Percentiles rank a stretch among this genome's conserved stretches.
phyloP scores from a whole-genome alignment of 2,113 vertebrate genomes.

The Eulacestoma nigropectus region DNA sequence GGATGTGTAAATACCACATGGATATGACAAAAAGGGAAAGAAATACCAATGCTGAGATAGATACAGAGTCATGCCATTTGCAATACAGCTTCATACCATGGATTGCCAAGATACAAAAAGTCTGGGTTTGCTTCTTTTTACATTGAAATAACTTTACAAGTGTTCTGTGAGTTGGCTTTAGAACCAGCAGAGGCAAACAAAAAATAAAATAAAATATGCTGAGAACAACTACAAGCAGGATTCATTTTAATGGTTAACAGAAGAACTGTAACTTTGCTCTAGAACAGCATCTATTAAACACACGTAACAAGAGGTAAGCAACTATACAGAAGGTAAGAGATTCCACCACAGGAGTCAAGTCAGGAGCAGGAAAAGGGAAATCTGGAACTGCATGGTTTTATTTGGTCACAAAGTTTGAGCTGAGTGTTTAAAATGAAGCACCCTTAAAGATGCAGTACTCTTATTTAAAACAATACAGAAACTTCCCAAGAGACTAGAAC shows the following conservation, averaged over 20 bases:
- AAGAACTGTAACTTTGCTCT: conserved; percentile 34
- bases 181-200: background rate
- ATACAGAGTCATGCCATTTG: conserved; percentile 39
- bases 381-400: conserved; percentile 24
- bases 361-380: background rate
- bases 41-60: conserved; percentile 41
- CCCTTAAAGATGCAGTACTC: conserved; percentile 46
- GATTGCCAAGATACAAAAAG: conserved; percentile 51
- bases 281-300: conserved; percentile 30
- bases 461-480: conserved; percentile 56
- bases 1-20: conserved; percentile 13
- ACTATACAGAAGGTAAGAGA: conserved; percentile 17
- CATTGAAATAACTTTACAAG: conserved; percentile 52
- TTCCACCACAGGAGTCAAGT: conserved; percentile 43
- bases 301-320: conserved; percentile 34
- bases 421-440: conserved; percentile 47
- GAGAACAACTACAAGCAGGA: conserved; percentile 40
- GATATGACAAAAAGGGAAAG: conserved; percentile 38
- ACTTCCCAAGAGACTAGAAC: conserved; percentile 47
- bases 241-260: conserved; percentile 27
- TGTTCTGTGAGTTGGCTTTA: conserved; percentile 22
- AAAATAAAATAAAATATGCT: background rate
- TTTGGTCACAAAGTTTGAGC: conserved; percentile 47
- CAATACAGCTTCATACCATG: conserved; percentile 50
- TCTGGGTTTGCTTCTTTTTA: background rate